Conservation (phyloP, 1,140 invertebrate genomes). For the Anoplolepis gracilipes region DNA sequence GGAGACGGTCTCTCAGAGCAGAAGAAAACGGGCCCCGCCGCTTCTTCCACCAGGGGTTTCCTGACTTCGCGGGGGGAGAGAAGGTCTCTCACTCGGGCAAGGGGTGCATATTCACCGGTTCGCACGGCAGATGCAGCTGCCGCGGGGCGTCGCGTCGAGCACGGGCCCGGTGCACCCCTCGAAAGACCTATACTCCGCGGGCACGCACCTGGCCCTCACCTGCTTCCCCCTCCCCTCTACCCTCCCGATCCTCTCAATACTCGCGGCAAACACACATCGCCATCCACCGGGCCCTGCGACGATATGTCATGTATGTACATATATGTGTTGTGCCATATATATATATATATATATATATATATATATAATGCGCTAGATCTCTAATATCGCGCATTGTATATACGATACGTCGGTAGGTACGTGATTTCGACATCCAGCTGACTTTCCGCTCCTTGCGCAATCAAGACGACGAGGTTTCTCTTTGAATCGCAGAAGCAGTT, state of each 20-base stretch:
- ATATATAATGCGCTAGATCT: conserved; percentile 18
- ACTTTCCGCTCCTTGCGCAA: background rate
- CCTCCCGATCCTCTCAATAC: conserved; percentile 71
- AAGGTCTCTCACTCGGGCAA: conserved; percentile 30
- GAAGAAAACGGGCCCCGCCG: background rate
- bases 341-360: no score
- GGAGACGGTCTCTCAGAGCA: background rate
- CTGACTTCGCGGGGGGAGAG: conserved; percentile 50
- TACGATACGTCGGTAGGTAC: background rate
- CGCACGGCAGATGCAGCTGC: conserved; percentile 79
- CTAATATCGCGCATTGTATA: background rate
- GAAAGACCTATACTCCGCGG: conserved; percentile 65
- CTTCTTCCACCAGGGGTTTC: conserved; percentile 57
- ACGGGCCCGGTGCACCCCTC: conserved; percentile 80
- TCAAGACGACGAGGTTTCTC: background rate
- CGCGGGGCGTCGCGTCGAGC: conserved; percentile 58
- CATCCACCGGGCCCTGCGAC: conserved; percentile 72
- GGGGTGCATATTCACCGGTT: conserved; percentile 64
- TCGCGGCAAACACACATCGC: conserved; percentile 42
- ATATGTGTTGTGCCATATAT: background rate
- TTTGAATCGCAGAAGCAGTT: background rate
- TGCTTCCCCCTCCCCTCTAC: conserved; percentile 73
- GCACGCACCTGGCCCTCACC: conserved; percentile 77
- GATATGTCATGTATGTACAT: background rate
- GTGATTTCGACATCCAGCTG: conserved; percentile 6